Conservation (phyloP, 2,113 vertebrate genomes). For the Pedetes capensis region DNA sequence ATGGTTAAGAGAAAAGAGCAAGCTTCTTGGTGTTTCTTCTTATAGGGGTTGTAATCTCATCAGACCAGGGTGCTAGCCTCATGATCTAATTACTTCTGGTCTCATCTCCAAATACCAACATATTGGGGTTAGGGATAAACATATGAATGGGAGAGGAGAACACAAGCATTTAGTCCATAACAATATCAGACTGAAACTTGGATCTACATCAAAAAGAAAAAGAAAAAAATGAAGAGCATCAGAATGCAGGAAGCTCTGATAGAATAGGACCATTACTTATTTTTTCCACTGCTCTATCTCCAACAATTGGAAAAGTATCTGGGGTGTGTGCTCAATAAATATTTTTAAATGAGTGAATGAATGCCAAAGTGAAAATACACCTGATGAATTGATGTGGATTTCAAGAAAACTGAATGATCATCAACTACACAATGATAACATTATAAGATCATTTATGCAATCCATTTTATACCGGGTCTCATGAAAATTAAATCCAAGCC, state of each 20-base stretch:
- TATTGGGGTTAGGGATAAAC: neutral
- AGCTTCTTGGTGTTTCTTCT: neutral
- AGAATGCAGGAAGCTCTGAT: neutral
- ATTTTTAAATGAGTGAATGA: neutral
- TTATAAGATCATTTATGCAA: neutral
- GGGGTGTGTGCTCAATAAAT: neutral
- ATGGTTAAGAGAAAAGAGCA: neutral
- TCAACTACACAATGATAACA: neutral
- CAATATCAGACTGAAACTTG: neutral
- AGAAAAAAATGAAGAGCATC: neutral
- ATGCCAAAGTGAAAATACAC: too few relatives aligned
- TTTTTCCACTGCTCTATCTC: neutral
- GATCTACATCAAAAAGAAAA: neutral
- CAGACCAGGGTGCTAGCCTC: neutral
- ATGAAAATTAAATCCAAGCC: neutral
- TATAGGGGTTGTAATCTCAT: neutral
- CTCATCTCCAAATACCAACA: neutral
- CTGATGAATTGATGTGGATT: neutral
- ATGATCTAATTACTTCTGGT: neutral
- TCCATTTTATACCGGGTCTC: neutral
- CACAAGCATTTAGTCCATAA: neutral
- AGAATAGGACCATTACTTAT: neutral
- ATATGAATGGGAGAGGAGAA: neutral
- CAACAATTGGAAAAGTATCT: neutral
- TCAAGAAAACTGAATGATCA: neutral